A percentile compares a stretch with the other conserved stretches of the same genome.
These are phyloP conservation scores for Chionoecetes opilio DNA, from an alignment of 1,140 invertebrate species.

Conservation along the genomic window DNA sequence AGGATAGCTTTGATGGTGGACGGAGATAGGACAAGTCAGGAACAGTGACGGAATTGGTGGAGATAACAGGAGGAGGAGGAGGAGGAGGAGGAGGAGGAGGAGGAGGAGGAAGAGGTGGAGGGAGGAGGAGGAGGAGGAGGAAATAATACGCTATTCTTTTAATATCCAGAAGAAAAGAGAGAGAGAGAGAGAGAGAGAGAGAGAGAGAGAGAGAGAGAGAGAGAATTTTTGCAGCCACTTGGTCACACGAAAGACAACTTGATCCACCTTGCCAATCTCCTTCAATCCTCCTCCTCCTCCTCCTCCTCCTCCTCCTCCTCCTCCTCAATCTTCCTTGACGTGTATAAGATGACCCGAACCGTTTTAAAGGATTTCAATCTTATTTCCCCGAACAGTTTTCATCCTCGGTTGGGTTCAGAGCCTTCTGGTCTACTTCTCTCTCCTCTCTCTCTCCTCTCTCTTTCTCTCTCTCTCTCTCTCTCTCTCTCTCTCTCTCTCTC, in stretches of 20 bases:
- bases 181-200: too few relatives aligned
- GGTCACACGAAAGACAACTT: constrained; percentile 16
- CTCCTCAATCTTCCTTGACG: not conserved
- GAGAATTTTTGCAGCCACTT: not conserved
- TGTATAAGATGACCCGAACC: not conserved
- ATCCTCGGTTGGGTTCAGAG: not conserved
- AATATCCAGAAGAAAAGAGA: too few relatives aligned
- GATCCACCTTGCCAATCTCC: constrained; percentile 1
- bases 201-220: too few relatives aligned
- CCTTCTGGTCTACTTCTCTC: too few relatives aligned
- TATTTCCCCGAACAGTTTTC: not conserved
- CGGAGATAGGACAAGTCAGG: too few relatives aligned
- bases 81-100: not conserved
- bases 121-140: not conserved
- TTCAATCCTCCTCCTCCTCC: not conserved
- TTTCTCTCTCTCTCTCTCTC: constrained; percentile 15
- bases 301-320: constrained; percentile 13
- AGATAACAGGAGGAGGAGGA: not conserved
- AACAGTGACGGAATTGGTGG: too few relatives aligned
- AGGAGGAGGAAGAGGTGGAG: not conserved
- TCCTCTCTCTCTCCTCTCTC: not conserved
- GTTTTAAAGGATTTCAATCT: constrained; percentile 21
- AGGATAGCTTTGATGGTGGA: not conserved
- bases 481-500: constrained; percentile 27
- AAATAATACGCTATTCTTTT: too few relatives aligned